Conservation (phyloP, 2,888 invertebrate species). For the Lasioglossum marginatum region DNA sequence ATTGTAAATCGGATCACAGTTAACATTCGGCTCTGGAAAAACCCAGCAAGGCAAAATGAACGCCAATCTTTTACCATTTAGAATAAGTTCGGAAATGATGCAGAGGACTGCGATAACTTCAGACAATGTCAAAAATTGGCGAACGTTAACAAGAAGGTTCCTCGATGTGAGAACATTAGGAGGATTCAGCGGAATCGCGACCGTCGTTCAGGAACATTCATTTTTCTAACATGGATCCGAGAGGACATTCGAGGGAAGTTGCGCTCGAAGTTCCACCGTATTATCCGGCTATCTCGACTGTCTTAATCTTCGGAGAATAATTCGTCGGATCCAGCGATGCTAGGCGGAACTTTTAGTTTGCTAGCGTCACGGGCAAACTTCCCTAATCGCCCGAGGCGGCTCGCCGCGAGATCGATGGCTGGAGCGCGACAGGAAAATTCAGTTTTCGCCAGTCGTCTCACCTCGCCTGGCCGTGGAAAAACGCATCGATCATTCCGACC, state of each 20-base stretch:
- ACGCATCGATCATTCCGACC: conserved; percentile 25
- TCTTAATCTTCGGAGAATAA: conserved; percentile 34
- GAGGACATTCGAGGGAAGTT: background rate
- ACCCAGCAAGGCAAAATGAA: too few relatives aligned
- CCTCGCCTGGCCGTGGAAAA: background rate
- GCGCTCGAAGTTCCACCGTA: conserved; percentile 24
- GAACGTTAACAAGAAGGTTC: background rate
- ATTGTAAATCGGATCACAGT: too few relatives aligned
- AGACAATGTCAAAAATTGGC: background rate
- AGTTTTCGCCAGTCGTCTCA: background rate
- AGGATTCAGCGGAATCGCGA: background rate
- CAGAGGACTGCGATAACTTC: background rate
- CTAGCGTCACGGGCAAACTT: conserved; percentile 19
- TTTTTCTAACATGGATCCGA: background rate
- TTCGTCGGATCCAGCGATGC: conserved; percentile 11
- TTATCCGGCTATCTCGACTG: conserved; percentile 9
- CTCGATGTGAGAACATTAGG: background rate
- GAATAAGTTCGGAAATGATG: too few relatives aligned
- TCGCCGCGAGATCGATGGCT: conserved; percentile 19
- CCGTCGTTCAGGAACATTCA: background rate
- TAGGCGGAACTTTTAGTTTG: conserved; percentile 26
- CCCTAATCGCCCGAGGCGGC: conserved; percentile 10
- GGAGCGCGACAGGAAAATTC: conserved; percentile 22
- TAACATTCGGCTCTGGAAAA: too few relatives aligned
- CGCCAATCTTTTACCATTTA: too few relatives aligned